Conservation (phyloP, 2,113 vertebrate genomes). For the Geococcyx californianus region DNA sequence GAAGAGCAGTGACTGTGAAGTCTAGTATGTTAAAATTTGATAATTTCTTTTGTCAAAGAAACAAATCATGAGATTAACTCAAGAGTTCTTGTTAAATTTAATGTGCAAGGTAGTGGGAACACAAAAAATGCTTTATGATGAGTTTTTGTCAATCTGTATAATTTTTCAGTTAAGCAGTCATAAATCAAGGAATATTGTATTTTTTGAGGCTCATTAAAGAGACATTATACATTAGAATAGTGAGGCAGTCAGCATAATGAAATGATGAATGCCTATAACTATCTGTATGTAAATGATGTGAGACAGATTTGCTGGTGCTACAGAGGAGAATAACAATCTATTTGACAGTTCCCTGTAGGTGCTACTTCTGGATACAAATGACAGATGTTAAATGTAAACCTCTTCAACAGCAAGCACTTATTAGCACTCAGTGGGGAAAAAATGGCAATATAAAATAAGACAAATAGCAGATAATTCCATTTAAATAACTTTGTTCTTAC, state of each 20-base stretch:
- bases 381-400: constrained; percentile 75
- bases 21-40: constrained; percentile 2
- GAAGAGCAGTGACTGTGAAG: neutral
- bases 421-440: constrained; percentile 62
- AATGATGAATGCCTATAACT: constrained; percentile 81
- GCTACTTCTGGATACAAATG: constrained; percentile 67
- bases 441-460: constrained; percentile 63
- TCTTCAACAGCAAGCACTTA: constrained; percentile 70
- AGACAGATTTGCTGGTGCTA: constrained; percentile 75
- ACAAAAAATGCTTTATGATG: constrained; percentile 61
- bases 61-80: constrained; percentile 38
- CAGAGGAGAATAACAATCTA: constrained; percentile 68
- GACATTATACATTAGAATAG: constrained; percentile 80
- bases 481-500: constrained; percentile 63
- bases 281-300: constrained; percentile 80
- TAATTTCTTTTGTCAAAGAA: constrained; percentile 59
- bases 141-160: constrained; percentile 79
- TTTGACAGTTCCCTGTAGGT: constrained; percentile 74
- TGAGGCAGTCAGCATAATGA: constrained; percentile 78
- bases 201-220: constrained; percentile 85
- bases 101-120: constrained; percentile 58
- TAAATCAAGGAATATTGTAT: constrained; percentile 86
- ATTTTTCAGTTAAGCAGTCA: constrained; percentile 83
- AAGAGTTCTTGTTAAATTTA: constrained; percentile 63
- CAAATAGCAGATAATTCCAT: constrained; percentile 60